Conservation (phyloP, 1,140 invertebrate species). For the Pseudachorutes palmiensis region DNA sequence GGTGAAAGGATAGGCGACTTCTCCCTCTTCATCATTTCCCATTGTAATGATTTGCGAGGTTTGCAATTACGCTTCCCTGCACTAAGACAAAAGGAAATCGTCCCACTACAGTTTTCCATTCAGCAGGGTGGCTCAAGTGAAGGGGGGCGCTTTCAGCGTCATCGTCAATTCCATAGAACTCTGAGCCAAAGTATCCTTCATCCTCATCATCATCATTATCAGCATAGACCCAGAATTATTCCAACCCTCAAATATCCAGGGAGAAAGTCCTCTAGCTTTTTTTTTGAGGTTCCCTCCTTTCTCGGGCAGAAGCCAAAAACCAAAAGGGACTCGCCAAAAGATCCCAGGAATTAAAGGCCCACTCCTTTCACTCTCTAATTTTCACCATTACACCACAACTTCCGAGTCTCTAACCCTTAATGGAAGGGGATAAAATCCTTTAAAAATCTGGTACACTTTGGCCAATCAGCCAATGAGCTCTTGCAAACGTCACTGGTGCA, state of each 20-base stretch:
- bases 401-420: no score
- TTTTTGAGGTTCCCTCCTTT: neutral
- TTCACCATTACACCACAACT: no score
- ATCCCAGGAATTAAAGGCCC: no score
- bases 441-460: no score
- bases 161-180: neutral
- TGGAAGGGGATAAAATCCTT: no score
- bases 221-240: neutral
- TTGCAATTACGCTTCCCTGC: constrained; percentile 20
- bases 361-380: no score
- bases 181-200: neutral
- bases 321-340: no score
- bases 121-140: neutral
- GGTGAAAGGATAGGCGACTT: neutral
- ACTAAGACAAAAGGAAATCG: constrained; percentile 13
- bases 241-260: neutral
- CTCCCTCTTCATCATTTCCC: constrained; percentile 8
- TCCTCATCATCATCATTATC: neutral
- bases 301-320: neutral
- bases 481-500: no score
- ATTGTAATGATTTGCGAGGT: constrained; percentile 19
- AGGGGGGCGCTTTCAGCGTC: neutral
- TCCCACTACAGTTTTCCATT: neutral
- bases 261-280: no score
- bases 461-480: no score